Percentiles rank a stretch among this genome's conserved stretches.
Conservation (phyloP, 2,797 vertebrate species). For the Serranus cabrilla region DNA sequence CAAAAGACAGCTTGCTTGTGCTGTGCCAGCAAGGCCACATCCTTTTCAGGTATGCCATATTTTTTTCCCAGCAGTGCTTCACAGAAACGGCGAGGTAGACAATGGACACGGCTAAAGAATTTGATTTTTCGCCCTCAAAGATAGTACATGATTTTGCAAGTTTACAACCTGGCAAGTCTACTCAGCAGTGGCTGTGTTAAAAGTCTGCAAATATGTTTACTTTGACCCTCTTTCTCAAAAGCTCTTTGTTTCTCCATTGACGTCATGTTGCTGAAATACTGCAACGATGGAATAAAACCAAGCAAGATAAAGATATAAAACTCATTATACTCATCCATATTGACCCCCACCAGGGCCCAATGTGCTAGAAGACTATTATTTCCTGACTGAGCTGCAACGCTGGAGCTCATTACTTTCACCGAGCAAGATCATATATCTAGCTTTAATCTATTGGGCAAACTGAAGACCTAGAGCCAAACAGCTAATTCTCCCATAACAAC, state of each 20-base stretch:
- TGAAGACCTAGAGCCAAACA: constrained; percentile 29
- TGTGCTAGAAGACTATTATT: constrained; percentile 30
- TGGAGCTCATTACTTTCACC: constrained; percentile 64
- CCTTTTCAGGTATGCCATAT: constrained; percentile 51
- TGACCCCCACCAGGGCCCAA: constrained; percentile 13
- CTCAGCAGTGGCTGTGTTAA: neutral
- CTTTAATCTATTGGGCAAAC: constrained; percentile 41
- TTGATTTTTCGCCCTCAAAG: constrained; percentile 53
- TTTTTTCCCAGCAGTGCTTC: constrained; percentile 43
- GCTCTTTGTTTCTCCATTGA: constrained; percentile 28
- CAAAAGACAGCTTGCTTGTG: constrained; percentile 49
- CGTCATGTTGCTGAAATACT: constrained; percentile 46
- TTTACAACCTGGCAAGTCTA: constrained; percentile 14
- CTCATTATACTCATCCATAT: constrained; percentile 35
- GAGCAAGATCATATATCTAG: constrained; percentile 44
- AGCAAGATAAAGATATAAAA: constrained; percentile 35
- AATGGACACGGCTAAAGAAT: constrained; percentile 44
- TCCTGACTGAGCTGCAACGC: constrained; percentile 30
- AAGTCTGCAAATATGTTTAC: neutral
- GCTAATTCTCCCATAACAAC: constrained; percentile 20
- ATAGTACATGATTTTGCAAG: constrained; percentile 9
- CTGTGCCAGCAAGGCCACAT: constrained; percentile 65
- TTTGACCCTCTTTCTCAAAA: constrained; percentile 8
- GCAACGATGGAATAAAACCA: constrained; percentile 29
- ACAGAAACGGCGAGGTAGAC: constrained; percentile 22